Conservation (phyloP, 2,797 vertebrate species). For the Enteromius trimaculatus region DNA sequence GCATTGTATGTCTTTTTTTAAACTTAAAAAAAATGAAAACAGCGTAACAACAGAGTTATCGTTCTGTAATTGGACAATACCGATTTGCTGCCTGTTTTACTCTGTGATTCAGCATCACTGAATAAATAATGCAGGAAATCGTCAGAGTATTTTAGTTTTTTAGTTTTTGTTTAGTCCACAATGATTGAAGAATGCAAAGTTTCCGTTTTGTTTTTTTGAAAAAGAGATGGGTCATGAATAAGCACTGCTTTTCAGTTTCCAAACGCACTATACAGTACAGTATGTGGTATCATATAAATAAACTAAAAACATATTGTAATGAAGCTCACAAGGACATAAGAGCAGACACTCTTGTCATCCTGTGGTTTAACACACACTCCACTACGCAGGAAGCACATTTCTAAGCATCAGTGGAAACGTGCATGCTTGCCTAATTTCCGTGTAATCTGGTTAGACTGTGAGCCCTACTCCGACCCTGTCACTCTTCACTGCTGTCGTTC, state of each 20-base stretch:
- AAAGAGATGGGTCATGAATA: neutral
- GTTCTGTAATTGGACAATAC: neutral
- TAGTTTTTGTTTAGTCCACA: neutral
- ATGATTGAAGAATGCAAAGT: neutral
- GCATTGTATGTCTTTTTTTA: neutral
- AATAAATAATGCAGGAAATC: neutral
- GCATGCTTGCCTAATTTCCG: constrained; percentile 43
- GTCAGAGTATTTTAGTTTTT: neutral
- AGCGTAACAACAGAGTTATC: neutral
- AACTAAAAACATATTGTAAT: neutral
- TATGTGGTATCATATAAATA: neutral
- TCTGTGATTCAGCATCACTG: neutral
- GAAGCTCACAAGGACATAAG: neutral
- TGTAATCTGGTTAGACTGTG: constrained; percentile 57
- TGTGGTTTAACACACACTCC: constrained; percentile 35
- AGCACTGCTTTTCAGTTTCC: neutral
- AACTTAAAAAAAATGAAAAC: neutral
- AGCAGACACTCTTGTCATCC: constrained; percentile 15
- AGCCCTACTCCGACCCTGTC: constrained; percentile 58
- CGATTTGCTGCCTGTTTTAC: neutral
- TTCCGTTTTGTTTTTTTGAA: neutral
- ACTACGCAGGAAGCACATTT: constrained; percentile 47
- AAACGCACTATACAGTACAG: neutral
- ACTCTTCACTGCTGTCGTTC: constrained; percentile 52
- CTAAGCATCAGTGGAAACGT: constrained; percentile 30